Base-by-base conservation (phyloP, 1,140 invertebrate species). In the Eriocheir sinensis region DNA sequence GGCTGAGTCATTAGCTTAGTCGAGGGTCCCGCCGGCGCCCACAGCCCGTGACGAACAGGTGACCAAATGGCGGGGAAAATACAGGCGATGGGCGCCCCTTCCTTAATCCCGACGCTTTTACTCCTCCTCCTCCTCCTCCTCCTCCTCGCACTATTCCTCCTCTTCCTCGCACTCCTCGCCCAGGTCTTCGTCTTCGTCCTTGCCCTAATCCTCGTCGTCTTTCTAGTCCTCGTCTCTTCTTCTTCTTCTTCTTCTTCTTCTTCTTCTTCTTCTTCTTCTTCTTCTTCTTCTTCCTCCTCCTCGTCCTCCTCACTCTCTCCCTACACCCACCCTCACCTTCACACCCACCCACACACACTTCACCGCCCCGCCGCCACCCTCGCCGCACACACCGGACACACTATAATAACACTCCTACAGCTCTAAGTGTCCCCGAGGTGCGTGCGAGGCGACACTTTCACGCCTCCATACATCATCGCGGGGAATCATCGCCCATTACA, bases 401-500 rank as follows among this genome's bases (percentile, higher is more conserved):
- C 60, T n/a, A 21, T 72, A 72, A 72, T 72, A 72, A 21, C 60
- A 72, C 4, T 72, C 0, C 21, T n/a, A n/a, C 60, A 72, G 60
- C n/a, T n/a, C n/a, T n/a, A n/a, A n/a, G n/a, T n/a, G n/a, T n/a
- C n/a, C n/a, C n/a, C n/a, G n/a, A n/a, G n/a, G n/a, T n/a, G n/a
- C n/a, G n/a, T n/a, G n/a, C n/a, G n/a, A n/a, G n/a, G n/a, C 27
- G 60, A 72, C 60, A 72, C 60, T 72, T 72, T 72, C 60, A 72
- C 60, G 60, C 60, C n/a, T 21, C n/a, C 60, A n/a, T 72, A n/a
- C n/a, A 72, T 72, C 60, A 27, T n/a, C 27, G 21, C 27, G 60
- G 3, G 60, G 60, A 72, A 21, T 72, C 60, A n/a, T 72, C 60
- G 60, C 21, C n/a, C 60, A 72, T 72, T n/a, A 72, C 60, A 8